Percentiles rank a stretch among this genome's conserved stretches.
Evolutionary conservation across 1,140 invertebrate genomes (phyloP).

Genomic region (Lamellibrachia luymesi): DNA sequence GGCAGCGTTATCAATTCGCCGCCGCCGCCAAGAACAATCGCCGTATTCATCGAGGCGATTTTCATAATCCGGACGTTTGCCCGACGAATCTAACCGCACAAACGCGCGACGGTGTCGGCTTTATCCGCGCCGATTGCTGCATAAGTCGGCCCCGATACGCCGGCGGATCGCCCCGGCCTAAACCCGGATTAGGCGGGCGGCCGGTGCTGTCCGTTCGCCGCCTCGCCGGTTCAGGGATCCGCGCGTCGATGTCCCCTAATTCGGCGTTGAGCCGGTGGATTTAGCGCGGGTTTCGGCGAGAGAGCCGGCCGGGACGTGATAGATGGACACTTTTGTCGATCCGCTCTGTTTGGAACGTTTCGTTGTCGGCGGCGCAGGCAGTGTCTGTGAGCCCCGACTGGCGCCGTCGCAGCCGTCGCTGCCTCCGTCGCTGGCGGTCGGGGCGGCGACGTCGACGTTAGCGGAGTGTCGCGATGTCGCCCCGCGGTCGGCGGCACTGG

Average conservation of each 20-base stretch:
- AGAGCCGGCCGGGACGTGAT: background rate
- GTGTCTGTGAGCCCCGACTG: background rate
- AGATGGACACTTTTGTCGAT: background rate
- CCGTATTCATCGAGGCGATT: background rate
- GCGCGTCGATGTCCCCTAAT: background rate
- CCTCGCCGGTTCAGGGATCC: background rate
- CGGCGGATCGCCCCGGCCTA: background rate
- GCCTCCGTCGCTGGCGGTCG: background rate
- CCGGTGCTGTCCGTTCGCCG: too few species aligned
- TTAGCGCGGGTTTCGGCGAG: background rate
- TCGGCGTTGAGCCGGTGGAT: background rate
- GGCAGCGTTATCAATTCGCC: background rate
- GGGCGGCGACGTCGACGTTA: background rate
- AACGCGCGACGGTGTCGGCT: background rate
- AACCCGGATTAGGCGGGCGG: background rate
- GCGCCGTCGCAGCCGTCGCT: background rate
- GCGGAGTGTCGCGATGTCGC: background rate
- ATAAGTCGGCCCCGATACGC: background rate
- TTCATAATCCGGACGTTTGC: background rate
- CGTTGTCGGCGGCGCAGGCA: background rate
- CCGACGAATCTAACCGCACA: background rate
- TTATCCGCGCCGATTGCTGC: background rate
- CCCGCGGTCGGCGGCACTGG: background rate
- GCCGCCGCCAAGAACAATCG: background rate
- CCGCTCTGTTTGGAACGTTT: background rate